Percentiles rank a stretch among this genome's conserved stretches.
These are phyloP conservation scores for Sturnira hondurensis DNA, from an alignment of 2,113 vertebrate genomes.

Conservation along the genomic window DNA sequence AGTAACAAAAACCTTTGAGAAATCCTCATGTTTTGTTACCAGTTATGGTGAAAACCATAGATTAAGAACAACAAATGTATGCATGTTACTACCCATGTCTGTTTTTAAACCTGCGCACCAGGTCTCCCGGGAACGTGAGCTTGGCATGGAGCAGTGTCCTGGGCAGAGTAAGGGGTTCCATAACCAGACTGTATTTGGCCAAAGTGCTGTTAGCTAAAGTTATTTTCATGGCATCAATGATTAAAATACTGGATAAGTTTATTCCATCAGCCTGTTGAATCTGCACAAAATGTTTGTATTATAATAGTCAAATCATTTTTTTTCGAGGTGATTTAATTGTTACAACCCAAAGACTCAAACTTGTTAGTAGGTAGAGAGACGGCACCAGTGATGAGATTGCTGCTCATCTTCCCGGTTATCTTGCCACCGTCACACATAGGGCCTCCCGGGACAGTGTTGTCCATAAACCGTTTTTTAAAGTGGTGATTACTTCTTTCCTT, in stretches of 20 bases:
- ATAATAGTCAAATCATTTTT: neutral
- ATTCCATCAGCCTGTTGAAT: neutral
- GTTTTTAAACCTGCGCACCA: neutral
- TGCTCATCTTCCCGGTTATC: neutral
- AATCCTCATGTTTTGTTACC: neutral
- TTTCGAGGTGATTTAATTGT: neutral
- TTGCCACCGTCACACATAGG: neutral
- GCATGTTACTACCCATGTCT: neutral
- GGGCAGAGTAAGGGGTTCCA: neutral
- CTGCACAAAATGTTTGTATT: neutral
- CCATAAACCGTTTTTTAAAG: constrained; percentile 14
- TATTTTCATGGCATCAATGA: neutral
- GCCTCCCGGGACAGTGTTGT: neutral
- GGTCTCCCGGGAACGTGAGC: neutral
- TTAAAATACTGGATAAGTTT: neutral
- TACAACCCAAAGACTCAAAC: neutral
- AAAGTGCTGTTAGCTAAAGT: neutral
- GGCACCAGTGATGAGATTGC: neutral
- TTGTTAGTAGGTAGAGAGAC: neutral
- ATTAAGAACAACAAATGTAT: neutral
- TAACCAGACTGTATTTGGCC: neutral
- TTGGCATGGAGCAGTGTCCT: neutral
- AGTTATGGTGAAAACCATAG: neutral
- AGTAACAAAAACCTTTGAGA: neutral
- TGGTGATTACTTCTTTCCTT: constrained; percentile 82